Conservation (phyloP, 2,113 vertebrate genomes). For the Urocolius indicus region DNA sequence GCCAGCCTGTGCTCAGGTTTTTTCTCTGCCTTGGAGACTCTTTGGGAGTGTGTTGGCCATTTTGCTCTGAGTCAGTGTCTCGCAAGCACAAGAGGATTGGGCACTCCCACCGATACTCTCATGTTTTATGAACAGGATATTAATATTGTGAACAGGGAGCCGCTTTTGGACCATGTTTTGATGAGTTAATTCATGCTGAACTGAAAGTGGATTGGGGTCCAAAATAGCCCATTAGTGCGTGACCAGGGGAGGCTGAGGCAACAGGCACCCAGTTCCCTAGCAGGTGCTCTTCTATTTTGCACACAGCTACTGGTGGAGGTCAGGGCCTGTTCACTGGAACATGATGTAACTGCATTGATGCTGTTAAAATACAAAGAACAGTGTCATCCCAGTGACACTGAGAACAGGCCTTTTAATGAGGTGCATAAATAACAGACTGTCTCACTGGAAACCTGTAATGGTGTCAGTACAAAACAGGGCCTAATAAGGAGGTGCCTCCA, state of each 20-base stretch:
- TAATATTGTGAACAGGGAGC: not conserved
- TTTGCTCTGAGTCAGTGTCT: not conserved
- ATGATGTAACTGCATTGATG: not conserved
- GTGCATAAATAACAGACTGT: not conserved
- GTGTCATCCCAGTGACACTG: not conserved
- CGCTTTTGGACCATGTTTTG: not conserved
- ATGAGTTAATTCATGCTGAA: not conserved
- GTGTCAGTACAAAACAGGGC: not conserved
- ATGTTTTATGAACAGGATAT: not conserved
- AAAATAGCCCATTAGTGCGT: not conserved
- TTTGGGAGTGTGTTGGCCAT: not conserved
- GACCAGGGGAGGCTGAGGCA: not conserved
- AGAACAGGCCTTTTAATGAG: not conserved
- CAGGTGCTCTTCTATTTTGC: not conserved
- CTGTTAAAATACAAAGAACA: conserved; percentile 6
- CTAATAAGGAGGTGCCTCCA: not conserved
- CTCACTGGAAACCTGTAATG: not conserved
- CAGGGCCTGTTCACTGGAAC: conserved; percentile 7
- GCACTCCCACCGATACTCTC: not conserved
- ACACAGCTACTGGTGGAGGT: not conserved
- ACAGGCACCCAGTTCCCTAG: not conserved
- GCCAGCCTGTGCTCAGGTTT: not conserved
- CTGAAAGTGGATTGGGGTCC: not conserved
- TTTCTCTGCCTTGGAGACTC: not conserved
- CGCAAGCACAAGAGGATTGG: not conserved